phyloP scores from a whole-genome alignment of 1,140 invertebrate species.

The Macrosteles quadrilineatus region DNA sequence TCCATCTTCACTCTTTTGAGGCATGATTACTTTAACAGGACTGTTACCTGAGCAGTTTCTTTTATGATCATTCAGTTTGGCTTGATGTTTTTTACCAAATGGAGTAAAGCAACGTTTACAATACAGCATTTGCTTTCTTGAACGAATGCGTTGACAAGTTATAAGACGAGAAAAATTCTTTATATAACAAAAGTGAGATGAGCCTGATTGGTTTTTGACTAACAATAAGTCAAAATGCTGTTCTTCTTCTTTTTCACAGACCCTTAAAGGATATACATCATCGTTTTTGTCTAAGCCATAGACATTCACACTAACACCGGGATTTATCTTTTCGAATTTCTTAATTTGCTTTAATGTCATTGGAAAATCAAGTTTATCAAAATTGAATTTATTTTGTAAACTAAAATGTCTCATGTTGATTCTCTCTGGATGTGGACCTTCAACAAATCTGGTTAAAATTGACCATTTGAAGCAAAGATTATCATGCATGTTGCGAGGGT shows the following conservation, averaged over 20 bases:
- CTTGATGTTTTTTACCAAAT: background rate
- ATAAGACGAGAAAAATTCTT: conserved; percentile 13
- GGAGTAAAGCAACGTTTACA: conserved; percentile 28
- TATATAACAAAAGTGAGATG: conserved; percentile 27
- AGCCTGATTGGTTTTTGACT: background rate
- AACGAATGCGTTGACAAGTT: background rate
- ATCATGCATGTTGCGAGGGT: conserved; percentile 12
- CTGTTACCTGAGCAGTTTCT: conserved; percentile 6
- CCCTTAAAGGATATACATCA: conserved; percentile 13
- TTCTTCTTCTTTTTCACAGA: background rate
- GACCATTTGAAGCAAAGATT: conserved; percentile 20
- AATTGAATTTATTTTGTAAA: conserved; percentile 12
- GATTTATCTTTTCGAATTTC: conserved; percentile 25
- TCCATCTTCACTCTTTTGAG: background rate
- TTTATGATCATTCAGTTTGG: conserved; percentile 6
- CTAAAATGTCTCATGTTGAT: background rate
- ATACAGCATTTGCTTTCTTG: background rate
- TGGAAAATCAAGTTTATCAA: conserved; percentile 10
- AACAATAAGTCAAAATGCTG: conserved; percentile 24
- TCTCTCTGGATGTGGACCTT: background rate
- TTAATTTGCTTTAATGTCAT: conserved; percentile 1
- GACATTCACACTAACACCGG: conserved; percentile 22
- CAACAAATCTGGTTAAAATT: conserved; percentile 5
- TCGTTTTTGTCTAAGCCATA: conserved; percentile 18
- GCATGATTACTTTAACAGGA: background rate